A percentile compares a stretch with the other conserved stretches of the same genome.
Conservation (phyloP, 2,888 invertebrate genomes). For the Cerastoderma edule region DNA sequence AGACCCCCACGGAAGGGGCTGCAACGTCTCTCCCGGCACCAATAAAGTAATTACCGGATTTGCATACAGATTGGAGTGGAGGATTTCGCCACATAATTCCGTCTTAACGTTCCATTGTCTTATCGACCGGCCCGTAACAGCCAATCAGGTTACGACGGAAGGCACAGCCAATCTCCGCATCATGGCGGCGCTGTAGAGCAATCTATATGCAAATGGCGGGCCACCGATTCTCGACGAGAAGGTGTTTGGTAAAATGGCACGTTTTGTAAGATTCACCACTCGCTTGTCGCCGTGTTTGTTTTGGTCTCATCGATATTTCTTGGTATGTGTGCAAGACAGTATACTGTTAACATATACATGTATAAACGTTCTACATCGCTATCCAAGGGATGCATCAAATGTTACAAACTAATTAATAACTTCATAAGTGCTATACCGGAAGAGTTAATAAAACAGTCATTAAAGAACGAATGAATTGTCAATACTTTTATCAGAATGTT, state of each 20-base stretch:
- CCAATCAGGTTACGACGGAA: slow-evolving; percentile 28
- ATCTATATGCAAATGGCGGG: slow-evolving; percentile 44
- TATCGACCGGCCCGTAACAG: slow-evolving; percentile 26
- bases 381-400: no score
- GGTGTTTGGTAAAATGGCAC: slow-evolving; percentile 16
- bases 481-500: no score
- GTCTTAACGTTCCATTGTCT: slow-evolving; percentile 32
- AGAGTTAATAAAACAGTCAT: no score
- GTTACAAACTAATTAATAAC: no score
- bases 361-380: no score
- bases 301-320: background rate
- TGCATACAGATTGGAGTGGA: slow-evolving; percentile 49
- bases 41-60: slow-evolving; percentile 51
- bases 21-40: slow-evolving; percentile 17
- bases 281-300: background rate
- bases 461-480: no score
- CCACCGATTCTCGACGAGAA: slow-evolving; percentile 13
- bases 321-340: background rate
- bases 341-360: no score
- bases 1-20: no score
- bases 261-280: slow-evolving; percentile 19
- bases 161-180: slow-evolving; percentile 32
- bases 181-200: slow-evolving; percentile 4
- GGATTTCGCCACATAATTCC: slow-evolving; percentile 22
- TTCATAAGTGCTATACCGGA: no score